Evolutionary conservation across 2,113 vertebrate genomes (phyloP).

Genomic region (Odocoileus virginianus): DNA sequence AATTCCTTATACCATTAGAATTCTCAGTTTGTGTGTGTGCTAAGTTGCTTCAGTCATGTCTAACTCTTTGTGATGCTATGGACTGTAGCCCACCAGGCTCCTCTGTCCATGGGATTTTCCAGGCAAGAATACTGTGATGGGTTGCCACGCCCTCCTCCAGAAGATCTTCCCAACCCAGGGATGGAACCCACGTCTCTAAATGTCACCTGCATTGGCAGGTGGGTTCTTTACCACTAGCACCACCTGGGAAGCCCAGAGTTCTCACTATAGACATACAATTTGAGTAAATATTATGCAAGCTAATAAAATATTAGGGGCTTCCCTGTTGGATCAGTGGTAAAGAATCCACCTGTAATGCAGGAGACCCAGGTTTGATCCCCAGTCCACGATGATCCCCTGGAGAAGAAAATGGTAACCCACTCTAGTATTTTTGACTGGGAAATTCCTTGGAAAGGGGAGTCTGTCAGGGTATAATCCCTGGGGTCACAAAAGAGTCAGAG

Average conservation of each 20-base stretch:
- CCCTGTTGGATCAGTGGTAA: background rate
- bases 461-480: background rate
- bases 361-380: background rate
- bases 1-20: background rate
- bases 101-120: background rate
- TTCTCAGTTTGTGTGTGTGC: background rate
- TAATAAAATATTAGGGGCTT: background rate
- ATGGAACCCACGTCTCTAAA: background rate
- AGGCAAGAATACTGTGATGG: background rate
- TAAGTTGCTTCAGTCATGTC: background rate
- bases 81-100: background rate
- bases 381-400: background rate
- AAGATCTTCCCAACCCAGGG: background rate
- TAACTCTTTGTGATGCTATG: background rate
- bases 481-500: background rate
- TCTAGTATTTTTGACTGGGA: background rate
- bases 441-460: background rate
- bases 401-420: background rate
- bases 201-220: background rate
- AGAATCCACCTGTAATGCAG: background rate
- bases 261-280: background rate
- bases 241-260: background rate
- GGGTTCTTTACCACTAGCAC: background rate
- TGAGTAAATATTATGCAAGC: background rate
- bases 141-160: background rate